Base-by-base conservation (phyloP, 2,888 invertebrate genomes). In the Coleophora deauratella region DNA sequence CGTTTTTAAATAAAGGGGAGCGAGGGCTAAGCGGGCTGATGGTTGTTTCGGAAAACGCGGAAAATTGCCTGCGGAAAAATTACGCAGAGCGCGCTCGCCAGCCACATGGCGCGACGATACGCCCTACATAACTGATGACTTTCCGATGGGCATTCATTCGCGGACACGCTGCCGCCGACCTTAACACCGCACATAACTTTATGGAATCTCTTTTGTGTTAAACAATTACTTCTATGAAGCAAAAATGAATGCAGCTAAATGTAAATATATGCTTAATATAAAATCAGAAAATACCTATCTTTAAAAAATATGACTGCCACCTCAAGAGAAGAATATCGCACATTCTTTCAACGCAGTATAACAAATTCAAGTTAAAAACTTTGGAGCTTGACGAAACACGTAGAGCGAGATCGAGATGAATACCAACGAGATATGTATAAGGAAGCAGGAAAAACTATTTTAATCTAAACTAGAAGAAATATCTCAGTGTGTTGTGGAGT, bases 121-220 rank as follows among this genome's bases (percentile, higher is more conserved):
- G 75, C 69, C 77, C 75, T 76, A 76, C 79, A 80, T 82, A 80
- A 81, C 82, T 84, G 81, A 85, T 85, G 82, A 79, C 76, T 82
- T 84, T 82, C 73, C 81, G 72, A 85, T 85, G 79, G 81, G 72
- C 71, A 79, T 81, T 78, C 78, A 76, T 80, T 74, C 72, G 70
- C 66, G 71, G 69, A 65, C 70, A 62, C 58, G 58, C 62, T 9
- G 54, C 50, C 58, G 46, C 45, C 50, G 51, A 59, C 53, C 61
- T 62, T 60, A 59, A 51, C 53, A 52, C 50, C 58, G 53, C 57
- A 54, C 58, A 61, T 67, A 64, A 59, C 67, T 70, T 69, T 64
- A 66, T 64, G 56, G 52, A 52, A 66, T 56, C 57, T 57, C 58
- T 61, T 39, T 31, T 55, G 55, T 61, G 52, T 60, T 55, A 66